These are phyloP conservation scores for Galeopterus variegatus DNA, from an alignment of 2,113 vertebrate genomes.

Conservation along the genomic window DNA sequence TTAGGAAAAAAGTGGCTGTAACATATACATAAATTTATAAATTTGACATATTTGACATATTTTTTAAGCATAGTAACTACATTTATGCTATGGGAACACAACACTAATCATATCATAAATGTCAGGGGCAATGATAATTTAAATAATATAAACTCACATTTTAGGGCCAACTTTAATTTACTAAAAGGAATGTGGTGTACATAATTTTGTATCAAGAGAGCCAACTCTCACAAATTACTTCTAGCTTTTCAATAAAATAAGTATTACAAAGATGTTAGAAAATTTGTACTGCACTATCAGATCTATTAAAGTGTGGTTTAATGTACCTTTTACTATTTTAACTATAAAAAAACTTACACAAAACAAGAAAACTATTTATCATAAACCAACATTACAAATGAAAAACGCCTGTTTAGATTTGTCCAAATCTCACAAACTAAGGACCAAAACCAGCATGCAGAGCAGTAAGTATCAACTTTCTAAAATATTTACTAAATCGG, in stretches of 20 bases:
- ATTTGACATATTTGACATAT: neutral
- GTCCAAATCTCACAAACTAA: neutral
- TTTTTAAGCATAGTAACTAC: neutral
- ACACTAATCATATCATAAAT: neutral
- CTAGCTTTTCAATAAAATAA: constrained; percentile 29
- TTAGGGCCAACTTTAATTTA: constrained; percentile 16
- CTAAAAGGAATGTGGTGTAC: neutral
- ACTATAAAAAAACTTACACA: neutral
- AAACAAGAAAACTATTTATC: neutral
- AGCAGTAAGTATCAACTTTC: neutral
- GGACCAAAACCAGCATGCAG: neutral
- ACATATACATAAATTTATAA: neutral
- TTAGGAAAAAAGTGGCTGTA: constrained; percentile 16
- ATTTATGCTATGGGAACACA: neutral
- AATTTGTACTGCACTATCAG: neutral
- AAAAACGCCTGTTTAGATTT: neutral
- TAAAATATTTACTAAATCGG: neutral
- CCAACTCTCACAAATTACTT: neutral
- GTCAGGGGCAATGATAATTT: neutral
- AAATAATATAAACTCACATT: constrained; percentile 16
- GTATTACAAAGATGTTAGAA: neutral
- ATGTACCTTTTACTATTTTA: neutral
- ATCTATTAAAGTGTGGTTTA: neutral
- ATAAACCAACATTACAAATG: neutral
- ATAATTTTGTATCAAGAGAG: constrained; percentile 45